Conservation (phyloP, 2,888 invertebrate genomes). For the Bugula neritina region DNA sequence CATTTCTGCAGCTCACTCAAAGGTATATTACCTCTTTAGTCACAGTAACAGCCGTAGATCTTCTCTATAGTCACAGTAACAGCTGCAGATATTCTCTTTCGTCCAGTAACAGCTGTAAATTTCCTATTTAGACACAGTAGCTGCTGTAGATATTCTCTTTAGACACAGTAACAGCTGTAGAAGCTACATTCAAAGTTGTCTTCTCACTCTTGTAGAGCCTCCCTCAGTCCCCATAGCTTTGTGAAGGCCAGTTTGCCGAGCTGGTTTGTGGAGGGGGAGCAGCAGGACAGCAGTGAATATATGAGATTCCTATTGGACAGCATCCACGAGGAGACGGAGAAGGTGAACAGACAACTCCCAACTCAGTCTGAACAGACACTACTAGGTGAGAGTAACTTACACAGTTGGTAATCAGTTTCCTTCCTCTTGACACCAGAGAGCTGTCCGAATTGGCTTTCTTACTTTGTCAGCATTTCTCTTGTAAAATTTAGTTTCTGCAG, state of each 20-base stretch:
- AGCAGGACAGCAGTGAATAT: conserved; percentile 84
- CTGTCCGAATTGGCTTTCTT: no score
- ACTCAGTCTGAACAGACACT: no score
- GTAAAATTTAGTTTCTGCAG: no score
- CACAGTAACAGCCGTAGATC: background rate
- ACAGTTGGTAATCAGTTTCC: no score
- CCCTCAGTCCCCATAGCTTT: conserved; percentile 68
- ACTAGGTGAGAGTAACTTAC: no score
- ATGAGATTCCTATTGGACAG: conserved; percentile 68
- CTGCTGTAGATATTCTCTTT: no score
- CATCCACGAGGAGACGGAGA: conserved; percentile 61
- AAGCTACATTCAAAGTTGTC: no score
- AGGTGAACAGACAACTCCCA: background rate
- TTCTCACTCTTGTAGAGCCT: conserved; percentile 57
- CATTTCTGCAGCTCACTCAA: background rate
- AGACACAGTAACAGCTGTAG: no score
- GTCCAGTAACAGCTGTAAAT: no score
- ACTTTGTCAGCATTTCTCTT: no score
- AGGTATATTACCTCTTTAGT: background rate
- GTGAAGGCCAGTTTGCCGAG: conserved; percentile 68
- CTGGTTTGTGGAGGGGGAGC: conserved; percentile 69
- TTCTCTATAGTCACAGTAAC: background rate
- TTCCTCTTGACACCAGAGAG: no score
- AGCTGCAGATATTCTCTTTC: background rate
- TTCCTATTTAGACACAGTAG: no score